Base-by-base conservation (phyloP, 2,888 invertebrate genomes). In the Nebria salina region DNA sequence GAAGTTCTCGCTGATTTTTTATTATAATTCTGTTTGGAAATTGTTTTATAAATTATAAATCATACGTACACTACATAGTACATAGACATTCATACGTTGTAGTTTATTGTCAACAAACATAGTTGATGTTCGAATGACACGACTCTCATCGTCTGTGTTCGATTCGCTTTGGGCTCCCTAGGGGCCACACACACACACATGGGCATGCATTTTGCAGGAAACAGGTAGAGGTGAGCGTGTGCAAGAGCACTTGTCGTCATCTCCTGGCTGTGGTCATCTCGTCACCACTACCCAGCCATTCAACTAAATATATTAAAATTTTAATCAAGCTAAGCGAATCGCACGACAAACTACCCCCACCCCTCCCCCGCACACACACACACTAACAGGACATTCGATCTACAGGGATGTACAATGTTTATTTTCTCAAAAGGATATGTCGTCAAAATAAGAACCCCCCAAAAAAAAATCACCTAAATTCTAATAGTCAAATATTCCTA, bases 291-390 rank as follows among this genome's bases (percentile, higher is more conserved):
- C 41, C 54, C 76, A 82, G 82, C 82, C 78, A 76, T 81, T 83
- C 82, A 82, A 82, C 83, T 83, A 84, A 83, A 84, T 84, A 84
- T 83, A 82, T 83, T 84, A 82, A 83, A 84, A 84, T 83, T 84
- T 84, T 83, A 84, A 84, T 84, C 84, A 83, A 83, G 83, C 83
- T 83, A 83, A 84, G 83, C 83, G 83, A 79, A 82, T 82, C 75
- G 54, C 54, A 54, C 54, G 54, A 54, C 54, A 34, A 34, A 34
- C 34, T 34, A 54, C 13, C 54, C 6, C 43, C 43, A 43, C 43
- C 54, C 54, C 54, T 54, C 54, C 34, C 20, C 20, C 20, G 20
- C 20, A 20, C 20, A 20, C 20, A 20, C 20, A 20, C 5, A 34
- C 34, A 4, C 34, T 34, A 34, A 34, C 34, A 34, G 34, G 34